Evolutionary conservation across 2,888 invertebrate genomes (phyloP), one percentile per base, ranked within the genome.

Genomic region (Spicauda simplicius): DNA sequence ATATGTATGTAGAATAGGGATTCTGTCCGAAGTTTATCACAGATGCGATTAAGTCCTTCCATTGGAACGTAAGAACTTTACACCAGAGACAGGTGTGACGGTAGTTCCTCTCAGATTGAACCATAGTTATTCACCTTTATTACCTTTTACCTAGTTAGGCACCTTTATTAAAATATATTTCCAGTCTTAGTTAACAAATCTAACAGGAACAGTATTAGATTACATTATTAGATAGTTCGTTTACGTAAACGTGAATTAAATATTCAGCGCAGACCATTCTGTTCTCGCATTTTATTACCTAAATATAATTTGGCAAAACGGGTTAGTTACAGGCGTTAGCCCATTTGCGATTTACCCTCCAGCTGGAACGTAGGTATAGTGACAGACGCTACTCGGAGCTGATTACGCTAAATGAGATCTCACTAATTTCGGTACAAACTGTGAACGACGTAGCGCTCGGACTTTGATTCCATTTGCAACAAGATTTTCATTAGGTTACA

Each of bases 321-420:
- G 50, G 50, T 50, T 50, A 50, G 50, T 18, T 48, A 18, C 50
- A 6, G 50, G 25, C 50, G 64, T 58, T 41, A 86, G 84, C 83
- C 72, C 80, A 78, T 79, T 80, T 80, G 77, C 78, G 79, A 80
- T 80, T 81, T 57, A 57, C 74, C 71, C 75, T 74, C 72, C 69
- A 70, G 74, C 74, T 61, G 71, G n/a, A n/a, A n/a, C n/a, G n/a
- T 70, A 78, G 73, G 65, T 58, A 72, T 71, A 68, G 74, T 80
- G 79, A 80, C 76, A 75, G 77, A 77, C 75, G 73, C 69, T 45
- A 50, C 30, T n/a, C 59, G 65, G 16, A 74, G 18, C 79, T 81
- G 82, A 82, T 83, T 80, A 76, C 70, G 75, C 71, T 72, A 77
- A 83, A 84, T 80, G 79, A 81, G 80, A 81, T 79, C 77, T 74